A percentile compares a stretch with the other conserved stretches of the same genome.
These are phyloP conservation scores for Thelaira solivaga DNA, from an alignment of 2,888 invertebrate genomes.

Conservation along the genomic window DNA sequence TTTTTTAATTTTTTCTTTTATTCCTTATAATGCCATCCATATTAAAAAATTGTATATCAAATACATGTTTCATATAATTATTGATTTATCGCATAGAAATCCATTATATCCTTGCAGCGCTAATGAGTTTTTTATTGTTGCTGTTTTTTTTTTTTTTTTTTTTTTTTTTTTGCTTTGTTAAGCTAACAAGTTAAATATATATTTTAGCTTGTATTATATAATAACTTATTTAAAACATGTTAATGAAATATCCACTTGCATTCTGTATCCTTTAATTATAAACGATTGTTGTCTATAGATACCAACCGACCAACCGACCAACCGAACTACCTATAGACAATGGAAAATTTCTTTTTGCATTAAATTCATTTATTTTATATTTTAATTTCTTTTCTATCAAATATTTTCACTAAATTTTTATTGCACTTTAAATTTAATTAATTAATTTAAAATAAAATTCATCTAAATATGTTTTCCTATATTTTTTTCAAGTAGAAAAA, in stretches of 20 bases:
- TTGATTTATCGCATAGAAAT: constrained; percentile 54
- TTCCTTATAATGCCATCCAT: constrained; percentile 5
- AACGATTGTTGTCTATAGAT: constrained; percentile 7
- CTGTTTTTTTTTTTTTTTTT: not conserved
- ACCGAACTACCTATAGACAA: no score
- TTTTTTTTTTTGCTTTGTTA: not conserved
- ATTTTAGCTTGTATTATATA: constrained; percentile 19
- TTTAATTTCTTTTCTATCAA: no score
- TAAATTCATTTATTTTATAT: not conserved
- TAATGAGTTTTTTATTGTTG: constrained; percentile 10
- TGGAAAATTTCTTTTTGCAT: constrained; percentile 15
- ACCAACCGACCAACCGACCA: constrained; percentile 40
- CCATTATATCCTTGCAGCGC: not conserved
- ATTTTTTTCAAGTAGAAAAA: not conserved
- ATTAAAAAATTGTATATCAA: constrained; percentile 28
- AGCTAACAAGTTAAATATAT: no score
- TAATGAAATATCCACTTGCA: not conserved
- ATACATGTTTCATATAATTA: constrained; percentile 28
- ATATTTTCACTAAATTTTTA: not conserved
- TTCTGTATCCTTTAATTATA: constrained; percentile 9
- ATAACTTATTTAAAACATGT: constrained; percentile 12
- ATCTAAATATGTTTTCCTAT: constrained; percentile 22
- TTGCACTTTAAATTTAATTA: constrained; percentile 21
- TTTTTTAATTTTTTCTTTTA: not conserved
- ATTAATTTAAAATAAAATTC: constrained; percentile 12